phyloP scores from a whole-genome alignment of 2,888 invertebrate species.

The Hymenopus coronatus region DNA sequence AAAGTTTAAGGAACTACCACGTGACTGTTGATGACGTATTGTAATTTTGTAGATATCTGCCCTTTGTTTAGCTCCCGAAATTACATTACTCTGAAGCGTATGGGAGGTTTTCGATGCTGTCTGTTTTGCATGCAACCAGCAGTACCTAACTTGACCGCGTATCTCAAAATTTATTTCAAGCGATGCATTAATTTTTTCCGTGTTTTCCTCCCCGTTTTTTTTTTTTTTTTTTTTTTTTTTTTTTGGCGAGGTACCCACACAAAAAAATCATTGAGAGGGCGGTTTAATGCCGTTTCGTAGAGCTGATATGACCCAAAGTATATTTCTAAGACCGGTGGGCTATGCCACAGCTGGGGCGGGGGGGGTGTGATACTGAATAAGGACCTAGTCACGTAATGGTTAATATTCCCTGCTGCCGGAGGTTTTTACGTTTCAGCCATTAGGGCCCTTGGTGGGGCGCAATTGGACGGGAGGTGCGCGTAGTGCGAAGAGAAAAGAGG shows the following conservation, averaged over 20 bases:
- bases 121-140: background rate
- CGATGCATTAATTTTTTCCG: background rate
- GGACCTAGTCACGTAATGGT: background rate
- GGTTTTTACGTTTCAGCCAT: background rate
- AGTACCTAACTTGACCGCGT: background rate
- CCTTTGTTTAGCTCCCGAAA: background rate
- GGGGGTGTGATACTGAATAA: background rate
- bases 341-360: background rate
- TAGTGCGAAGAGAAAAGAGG: background rate
- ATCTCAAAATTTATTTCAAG: background rate
- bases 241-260: background rate
- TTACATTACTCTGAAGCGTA: background rate
- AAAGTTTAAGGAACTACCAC: background rate
- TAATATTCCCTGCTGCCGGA: background rate
- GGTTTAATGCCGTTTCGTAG: background rate
- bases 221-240: no score
- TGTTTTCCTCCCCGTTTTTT: background rate
- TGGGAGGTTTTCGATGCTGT: background rate
- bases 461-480: background rate
- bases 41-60: background rate
- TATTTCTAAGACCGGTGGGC: background rate
- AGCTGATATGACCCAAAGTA: background rate
- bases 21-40: background rate
- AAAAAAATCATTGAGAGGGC: background rate
- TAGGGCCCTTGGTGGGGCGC: background rate